Conservation (phyloP, 2,797 vertebrate species). For the Brotula barbata region DNA sequence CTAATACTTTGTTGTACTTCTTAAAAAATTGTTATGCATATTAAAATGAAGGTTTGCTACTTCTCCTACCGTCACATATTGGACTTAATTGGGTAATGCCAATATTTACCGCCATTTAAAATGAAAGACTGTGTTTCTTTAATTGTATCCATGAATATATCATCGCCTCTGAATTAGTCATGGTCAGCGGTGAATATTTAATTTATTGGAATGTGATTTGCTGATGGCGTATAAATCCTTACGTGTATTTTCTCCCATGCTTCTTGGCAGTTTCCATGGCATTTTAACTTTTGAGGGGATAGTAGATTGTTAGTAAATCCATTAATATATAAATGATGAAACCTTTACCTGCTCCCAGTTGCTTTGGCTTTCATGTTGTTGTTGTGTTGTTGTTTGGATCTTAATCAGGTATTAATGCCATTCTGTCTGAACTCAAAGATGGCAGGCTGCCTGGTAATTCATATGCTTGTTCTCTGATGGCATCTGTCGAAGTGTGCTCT, state of each 20-base stretch:
- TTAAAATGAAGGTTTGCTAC: too few species aligned
- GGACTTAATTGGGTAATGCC: slow-evolving; percentile 82
- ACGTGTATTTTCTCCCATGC: slow-evolving; percentile 71
- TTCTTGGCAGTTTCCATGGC: slow-evolving; percentile 76
- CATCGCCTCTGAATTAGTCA: slow-evolving; percentile 82
- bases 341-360: slow-evolving; percentile 88
- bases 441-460: slow-evolving; percentile 87
- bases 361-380: slow-evolving; percentile 87
- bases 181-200: slow-evolving; percentile 83
- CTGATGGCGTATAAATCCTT: slow-evolving; percentile 76
- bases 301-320: slow-evolving; percentile 82
- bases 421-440: slow-evolving; percentile 87
- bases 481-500: slow-evolving; percentile 86
- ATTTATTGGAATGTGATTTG: slow-evolving; percentile 81
- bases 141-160: slow-evolving; percentile 83
- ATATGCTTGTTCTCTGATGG: slow-evolving; percentile 88
- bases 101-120: slow-evolving; percentile 85
- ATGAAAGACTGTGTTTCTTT: slow-evolving; percentile 82
- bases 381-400: slow-evolving; percentile 86
- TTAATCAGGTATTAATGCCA: slow-evolving; percentile 88
- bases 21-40: slow-evolving; percentile 6
- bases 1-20: slow-evolving; percentile 18
- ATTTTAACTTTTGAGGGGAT: slow-evolving; percentile 78
- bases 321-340: slow-evolving; percentile 88
- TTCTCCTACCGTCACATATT: slow-evolving; percentile 58